Evolutionary conservation across 1,140 invertebrate genomes (phyloP).

Genomic region (Bradynema listronoti): DNA sequence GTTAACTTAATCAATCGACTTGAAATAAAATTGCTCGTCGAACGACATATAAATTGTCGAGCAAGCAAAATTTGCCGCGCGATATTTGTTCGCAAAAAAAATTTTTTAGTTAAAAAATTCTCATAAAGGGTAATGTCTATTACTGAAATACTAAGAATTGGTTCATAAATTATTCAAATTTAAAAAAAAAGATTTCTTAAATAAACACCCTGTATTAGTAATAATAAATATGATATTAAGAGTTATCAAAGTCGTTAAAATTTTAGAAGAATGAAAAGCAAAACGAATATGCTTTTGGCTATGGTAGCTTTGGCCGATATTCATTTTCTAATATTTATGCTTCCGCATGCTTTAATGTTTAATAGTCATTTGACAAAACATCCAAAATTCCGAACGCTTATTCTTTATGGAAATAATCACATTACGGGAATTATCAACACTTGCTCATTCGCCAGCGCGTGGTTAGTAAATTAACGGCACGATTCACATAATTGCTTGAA

Average conservation of each 20-base stretch:
- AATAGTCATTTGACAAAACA: slow-evolving; percentile 18
- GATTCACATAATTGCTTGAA: background rate
- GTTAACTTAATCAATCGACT: too few relatives aligned
- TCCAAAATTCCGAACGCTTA: slow-evolving; percentile 15
- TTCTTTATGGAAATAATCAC: slow-evolving; percentile 31
- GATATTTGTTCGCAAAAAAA: too few relatives aligned
- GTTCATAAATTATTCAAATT: background rate
- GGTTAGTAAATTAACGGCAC: slow-evolving; percentile 36
- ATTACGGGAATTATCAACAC: slow-evolving; percentile 37
- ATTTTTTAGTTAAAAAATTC: too few relatives aligned
- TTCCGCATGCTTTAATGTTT: slow-evolving; percentile 40
- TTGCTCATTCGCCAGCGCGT: slow-evolving; percentile 39
- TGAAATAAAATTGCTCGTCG: too few relatives aligned
- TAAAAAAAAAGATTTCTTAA: slow-evolving; percentile 13
- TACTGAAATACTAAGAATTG: background rate
- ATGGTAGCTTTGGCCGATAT: slow-evolving; percentile 42
- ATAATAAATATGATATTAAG: too few relatives aligned
- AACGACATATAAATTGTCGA: too few relatives aligned
- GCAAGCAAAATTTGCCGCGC: too few relatives aligned
- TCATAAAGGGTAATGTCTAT: too few relatives aligned
- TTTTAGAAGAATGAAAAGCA: slow-evolving; percentile 40
- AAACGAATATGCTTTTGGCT: slow-evolving; percentile 41
- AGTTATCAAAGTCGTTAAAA: too few relatives aligned
- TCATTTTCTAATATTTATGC: slow-evolving; percentile 39
- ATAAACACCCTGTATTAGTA: slow-evolving; percentile 1